phyloP scores from a whole-genome alignment of 1,140 invertebrate genomes.

The Ips nitidus region DNA sequence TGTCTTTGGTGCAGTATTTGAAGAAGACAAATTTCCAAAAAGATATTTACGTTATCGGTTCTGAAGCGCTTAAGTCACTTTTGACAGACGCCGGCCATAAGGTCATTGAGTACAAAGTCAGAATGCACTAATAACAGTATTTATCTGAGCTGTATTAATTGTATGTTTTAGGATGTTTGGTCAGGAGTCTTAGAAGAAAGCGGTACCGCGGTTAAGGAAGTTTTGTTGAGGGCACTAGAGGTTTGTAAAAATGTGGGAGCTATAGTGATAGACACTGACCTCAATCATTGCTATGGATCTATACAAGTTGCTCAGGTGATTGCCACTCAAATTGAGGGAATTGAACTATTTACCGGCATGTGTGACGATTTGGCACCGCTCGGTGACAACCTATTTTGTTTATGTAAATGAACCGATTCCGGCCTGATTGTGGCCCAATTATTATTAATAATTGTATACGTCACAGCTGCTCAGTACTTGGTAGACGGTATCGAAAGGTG shows the following conservation, averaged over 20 bases:
- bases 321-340: slow-evolving; percentile 5
- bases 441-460: too few species aligned
- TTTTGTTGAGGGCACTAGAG: not conserved
- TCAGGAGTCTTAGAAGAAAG: not conserved
- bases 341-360: slow-evolving; percentile 12
- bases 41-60: slow-evolving; percentile 17
- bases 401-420: too few species aligned
- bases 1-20: slow-evolving; percentile 5
- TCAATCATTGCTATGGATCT: slow-evolving; percentile 4
- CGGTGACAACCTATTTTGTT: not conserved
- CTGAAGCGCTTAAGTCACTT: not conserved
- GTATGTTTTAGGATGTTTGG: slow-evolving; percentile 9
- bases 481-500: slow-evolving; percentile 12
- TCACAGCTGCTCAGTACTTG: slow-evolving; percentile 1
- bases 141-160: not conserved
- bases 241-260: slow-evolving; percentile 25
- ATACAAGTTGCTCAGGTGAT: slow-evolving; percentile 13
- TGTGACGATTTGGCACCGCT: slow-evolving; percentile 1
- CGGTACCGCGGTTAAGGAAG: not conserved
- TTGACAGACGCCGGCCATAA: slow-evolving; percentile 21
- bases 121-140: too few species aligned
- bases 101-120: slow-evolving; percentile 23
- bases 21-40: slow-evolving; percentile 12
- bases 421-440: too few species aligned
- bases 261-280: slow-evolving; percentile 8